Evolutionary conservation across 1,140 invertebrate genomes (phyloP), one percentile per base, ranked within the genome.

Genomic region (Drosophila athabasca): DNA sequence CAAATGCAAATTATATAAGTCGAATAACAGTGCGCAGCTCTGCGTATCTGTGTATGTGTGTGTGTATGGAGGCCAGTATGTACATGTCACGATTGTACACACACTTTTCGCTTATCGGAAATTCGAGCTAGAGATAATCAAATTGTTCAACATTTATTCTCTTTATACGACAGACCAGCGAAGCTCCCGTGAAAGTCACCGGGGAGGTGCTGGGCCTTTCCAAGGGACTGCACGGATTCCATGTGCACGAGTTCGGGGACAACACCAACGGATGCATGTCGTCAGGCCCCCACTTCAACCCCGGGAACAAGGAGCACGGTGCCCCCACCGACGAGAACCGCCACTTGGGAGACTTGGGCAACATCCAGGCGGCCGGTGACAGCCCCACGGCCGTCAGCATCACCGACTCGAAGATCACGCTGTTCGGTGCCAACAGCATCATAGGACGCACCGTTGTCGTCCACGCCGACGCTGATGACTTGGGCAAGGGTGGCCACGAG

Each of bases 211-310:
- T 80, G 22, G 96, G 96, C 6, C 91, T 97, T 43, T 90, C 93
- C 11, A 92, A 94, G 79, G 96, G 96, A 9, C 79, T 93, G 24
- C 96, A 97, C 91, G 91, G 98, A 31, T 99, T 99, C 93, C 99
- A 99, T 91, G 94, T 99, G 55, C 99, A 99, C 90, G 96, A 99
- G 93, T 99, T 97, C 92, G 99, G 98, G 1, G 98, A 99, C 91
- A 97, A 97, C 72, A 98, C 97, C 41, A 98, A 99, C 92, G 98
- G 98, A 0, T 99, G 99, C 92, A 97, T 95, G 3, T 98, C 97
- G 53, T 97, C 98, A 17, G 99, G 98, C 0, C 93, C 97, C 1
- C 99, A 99, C 93, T 99, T 97, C 93, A 99, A 99, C 93, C 98
- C 98, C 0, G 78, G 93, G 50, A 94, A 94, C 61, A 96, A 96